Base-by-base conservation (phyloP, 2,888 invertebrate genomes). In the Lasioglossum figueresi region DNA sequence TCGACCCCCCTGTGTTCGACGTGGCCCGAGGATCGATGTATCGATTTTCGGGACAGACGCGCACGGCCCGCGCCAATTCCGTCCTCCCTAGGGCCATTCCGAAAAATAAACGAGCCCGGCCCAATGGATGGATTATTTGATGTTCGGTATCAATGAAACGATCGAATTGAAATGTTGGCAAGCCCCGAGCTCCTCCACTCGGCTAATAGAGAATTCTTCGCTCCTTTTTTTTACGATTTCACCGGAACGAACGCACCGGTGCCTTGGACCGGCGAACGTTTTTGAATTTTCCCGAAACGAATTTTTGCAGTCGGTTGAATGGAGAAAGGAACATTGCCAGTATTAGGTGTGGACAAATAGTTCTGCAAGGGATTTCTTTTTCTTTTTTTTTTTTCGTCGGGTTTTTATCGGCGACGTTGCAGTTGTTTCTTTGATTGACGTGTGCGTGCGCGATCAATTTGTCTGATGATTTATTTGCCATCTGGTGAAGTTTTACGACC, bases 21-120 rank as follows among this genome's bases (percentile, higher is more conserved):
- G 86, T 79, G 77, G 75, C 19, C 63, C 48, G 56, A 63, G 73
- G 75, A 89, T 90, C 89, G 82, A 90, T 89, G 83, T 76, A 89
- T 89, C 87, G 89, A 89, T 90, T 83, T 71, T 72, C 23, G 72
- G 40, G 16, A 37, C 56, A 27, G 52, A 43, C 31, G 71, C 63
- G n/a, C 56, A 56, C 56, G 63, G 59, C 14, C 63, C 73, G 4
- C 48, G 48, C 78, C 73, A 73, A 63, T 79, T 48, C 45, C 84
- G n/a, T 40, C 43, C 31, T 12, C 76, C 80, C 63, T 14, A 19
- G 77, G 84, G 75, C 79, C 56, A 75, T 77, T 82, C 71, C 81
- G 88, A 75, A 82, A 77, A 87, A 81, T 81, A 84, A 81, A 87
- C 86, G 48, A 56, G 40, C 52, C 48, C 43, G 56, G 52, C 37